Percentiles rank a stretch among this genome's conserved stretches.
Evolutionary conservation across 2,113 vertebrate species (phyloP).

Genomic region (Cervus canadensis): DNA sequence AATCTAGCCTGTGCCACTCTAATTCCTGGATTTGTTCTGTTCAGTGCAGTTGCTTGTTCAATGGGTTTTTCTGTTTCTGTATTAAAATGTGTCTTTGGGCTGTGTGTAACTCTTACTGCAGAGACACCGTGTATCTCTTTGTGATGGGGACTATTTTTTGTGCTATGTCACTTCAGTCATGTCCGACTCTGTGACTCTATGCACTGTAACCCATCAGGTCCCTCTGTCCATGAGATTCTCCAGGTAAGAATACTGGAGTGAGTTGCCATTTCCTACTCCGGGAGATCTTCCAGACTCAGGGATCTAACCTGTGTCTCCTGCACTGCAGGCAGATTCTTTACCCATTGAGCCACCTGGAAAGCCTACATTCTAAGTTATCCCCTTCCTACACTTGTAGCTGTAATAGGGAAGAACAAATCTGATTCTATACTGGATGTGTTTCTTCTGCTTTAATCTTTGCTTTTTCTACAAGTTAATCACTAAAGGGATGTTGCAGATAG

Average conservation of each 20-base stretch:
- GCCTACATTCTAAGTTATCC: neutral
- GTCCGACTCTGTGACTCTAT: neutral
- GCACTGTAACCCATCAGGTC: neutral
- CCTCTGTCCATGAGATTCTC: neutral
- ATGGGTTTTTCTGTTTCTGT: neutral
- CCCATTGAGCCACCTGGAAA: neutral
- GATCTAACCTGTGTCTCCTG: neutral
- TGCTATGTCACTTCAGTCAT: neutral
- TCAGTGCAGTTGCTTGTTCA: neutral
- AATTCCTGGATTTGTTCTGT: neutral
- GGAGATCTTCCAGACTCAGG: neutral
- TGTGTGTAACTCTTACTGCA: neutral
- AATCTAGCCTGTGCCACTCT: neutral
- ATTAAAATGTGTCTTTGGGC: neutral
- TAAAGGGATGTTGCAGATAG: neutral
- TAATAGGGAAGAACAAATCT: neutral
- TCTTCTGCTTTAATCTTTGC: neutral
- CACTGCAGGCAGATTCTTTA: neutral
- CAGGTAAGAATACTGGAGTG: neutral
- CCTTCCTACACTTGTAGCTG: neutral
- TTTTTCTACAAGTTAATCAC: neutral
- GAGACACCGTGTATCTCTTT: neutral
- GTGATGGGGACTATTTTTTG: neutral
- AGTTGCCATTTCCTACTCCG: neutral
- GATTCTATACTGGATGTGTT: neutral